A percentile compares a stretch with the other conserved stretches of the same genome.
phyloP scores from a whole-genome alignment of 2,797 vertebrate genomes.

The Acestrorhynchus altus region DNA sequence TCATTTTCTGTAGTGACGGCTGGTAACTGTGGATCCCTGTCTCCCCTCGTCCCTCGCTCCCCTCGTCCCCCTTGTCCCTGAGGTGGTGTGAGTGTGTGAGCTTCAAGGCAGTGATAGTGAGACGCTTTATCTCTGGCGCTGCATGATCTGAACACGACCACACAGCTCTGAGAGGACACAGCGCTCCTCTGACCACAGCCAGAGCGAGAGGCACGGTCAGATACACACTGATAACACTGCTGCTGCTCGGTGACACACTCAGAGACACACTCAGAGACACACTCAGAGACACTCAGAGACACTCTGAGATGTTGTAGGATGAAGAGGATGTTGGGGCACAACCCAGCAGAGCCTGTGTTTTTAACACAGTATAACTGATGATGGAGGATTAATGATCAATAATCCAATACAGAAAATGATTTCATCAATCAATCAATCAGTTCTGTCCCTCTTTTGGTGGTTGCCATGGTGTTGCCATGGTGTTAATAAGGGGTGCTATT shows the following conservation, averaged over 20 bases:
- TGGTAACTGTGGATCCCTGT: neutral
- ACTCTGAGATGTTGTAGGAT: neutral
- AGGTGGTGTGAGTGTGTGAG: constrained; percentile 9
- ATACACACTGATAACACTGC: constrained; percentile 1
- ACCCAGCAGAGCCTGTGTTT: too few relatives aligned
- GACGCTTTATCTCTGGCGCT: neutral
- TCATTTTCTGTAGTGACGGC: neutral
- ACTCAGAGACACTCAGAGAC: neutral
- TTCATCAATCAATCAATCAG: too few relatives aligned
- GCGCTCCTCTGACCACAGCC: constrained; percentile 3
- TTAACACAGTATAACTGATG: too few relatives aligned
- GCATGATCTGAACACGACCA: constrained; percentile 5
- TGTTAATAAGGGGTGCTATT: too few relatives aligned
- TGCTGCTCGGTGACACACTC: neutral
- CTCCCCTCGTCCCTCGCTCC: neutral
- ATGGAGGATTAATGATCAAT: too few relatives aligned
- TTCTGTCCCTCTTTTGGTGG: too few relatives aligned
- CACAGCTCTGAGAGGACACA: constrained; percentile 18
- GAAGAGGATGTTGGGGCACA: too few relatives aligned
- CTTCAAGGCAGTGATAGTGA: neutral
- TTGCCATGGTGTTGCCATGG: too few relatives aligned
- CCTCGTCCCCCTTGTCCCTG: neutral
- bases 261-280: too few relatives aligned
- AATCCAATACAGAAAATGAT: too few relatives aligned
- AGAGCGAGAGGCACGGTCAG: neutral